A percentile compares a stretch with the other conserved stretches of the same genome.
Conservation (phyloP, 53 echinoderm and acorn worm species). For the Echinarachnius parma region DNA sequence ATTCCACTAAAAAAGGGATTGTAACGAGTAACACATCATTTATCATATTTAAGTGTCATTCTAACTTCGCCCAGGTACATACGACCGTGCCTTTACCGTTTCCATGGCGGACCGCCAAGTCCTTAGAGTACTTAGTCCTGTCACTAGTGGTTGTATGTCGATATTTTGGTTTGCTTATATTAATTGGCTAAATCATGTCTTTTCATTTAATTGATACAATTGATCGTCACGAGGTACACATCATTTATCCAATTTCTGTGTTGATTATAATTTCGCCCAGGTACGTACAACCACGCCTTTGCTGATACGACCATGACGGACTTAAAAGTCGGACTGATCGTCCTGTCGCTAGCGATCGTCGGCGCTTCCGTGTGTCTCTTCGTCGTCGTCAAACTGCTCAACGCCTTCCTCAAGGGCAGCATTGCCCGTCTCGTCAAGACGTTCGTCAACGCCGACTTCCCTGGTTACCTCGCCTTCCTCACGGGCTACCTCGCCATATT, state of each 20-base stretch:
- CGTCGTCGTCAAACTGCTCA: slow-evolving; percentile 77
- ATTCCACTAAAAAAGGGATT: too few species aligned
- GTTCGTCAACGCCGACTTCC: slow-evolving; percentile 91
- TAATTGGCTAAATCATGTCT: too few species aligned
- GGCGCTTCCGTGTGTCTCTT: slow-evolving; percentile 72
- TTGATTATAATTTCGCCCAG: slow-evolving; percentile 8
- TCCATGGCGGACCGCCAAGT: too few species aligned
- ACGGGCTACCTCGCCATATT: slow-evolving; percentile 90
- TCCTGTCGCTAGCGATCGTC: slow-evolving; percentile 59
- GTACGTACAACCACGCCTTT: slow-evolving; percentile 69
- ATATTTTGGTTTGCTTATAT: too few species aligned
- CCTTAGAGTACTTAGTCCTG: too few species aligned
- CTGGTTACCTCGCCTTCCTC: slow-evolving; percentile 61
- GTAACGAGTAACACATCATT: too few species aligned
- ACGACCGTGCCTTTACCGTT: too few species aligned
- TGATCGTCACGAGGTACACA: too few species aligned
- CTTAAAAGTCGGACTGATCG: slow-evolving; percentile 58
- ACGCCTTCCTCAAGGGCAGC: slow-evolving; percentile 79
- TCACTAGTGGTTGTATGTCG: too few species aligned
- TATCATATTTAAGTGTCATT: too few species aligned
- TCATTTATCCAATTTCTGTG: not conserved
- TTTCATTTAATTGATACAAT: too few species aligned
- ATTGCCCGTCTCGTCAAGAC: slow-evolving; percentile 69
- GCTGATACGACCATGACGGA: slow-evolving; percentile 59
- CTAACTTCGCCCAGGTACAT: too few species aligned